Base-by-base conservation (phyloP, 2,797 vertebrate genomes). In the Pseudochirops corinnae region DNA sequence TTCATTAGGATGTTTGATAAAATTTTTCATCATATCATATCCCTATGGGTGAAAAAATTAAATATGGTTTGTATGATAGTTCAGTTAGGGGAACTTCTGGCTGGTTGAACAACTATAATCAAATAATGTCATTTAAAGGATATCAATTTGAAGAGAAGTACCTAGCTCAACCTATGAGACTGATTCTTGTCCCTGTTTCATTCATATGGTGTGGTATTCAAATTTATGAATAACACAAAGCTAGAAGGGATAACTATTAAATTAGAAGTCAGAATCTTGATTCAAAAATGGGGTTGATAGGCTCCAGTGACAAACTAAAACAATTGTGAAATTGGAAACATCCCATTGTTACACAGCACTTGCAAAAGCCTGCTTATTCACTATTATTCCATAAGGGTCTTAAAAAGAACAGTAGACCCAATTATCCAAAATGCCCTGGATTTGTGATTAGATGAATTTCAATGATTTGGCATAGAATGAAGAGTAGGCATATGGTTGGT, bases 1-100 rank as follows among this genome's bases (percentile, higher is more conserved):
- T 97, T 95, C 56, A 96, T 74, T 90, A 96, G 56, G 55, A 90
- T 24, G 90, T 93, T 92, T 94, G 92, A 93, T 46, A 91, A 52
- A 39, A 39, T 91, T 18, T 94, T 96, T 94, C 56, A 33, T 92
- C 56, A 90, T 91, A 93, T 11, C 55, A 92, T 60, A 93, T 90
- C 90, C 67, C 7, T 39, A 12, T 24, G 18, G 29, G 50, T 31
- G 67, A 93, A 90, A 60, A 4, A n/a, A 58, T 91, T 33, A 95
- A 90, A 91, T 74, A 90, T 94, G 56, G 39, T 21, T 52, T 29
- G 46, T 90, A 11, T 52, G 14, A 46, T 46, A 24, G 18, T 46
- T 46, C 67, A 46, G 6, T 24, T 39, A 82, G 7, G 74, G 24
- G 39, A 24, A 82, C 74, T 82, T 7, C 21, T 46, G 74, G 2